A percentile compares a stretch with the other conserved stretches of the same genome.
phyloP scores from a whole-genome alignment of 2,797 vertebrate species.

The Oophaga sylvatica region DNA sequence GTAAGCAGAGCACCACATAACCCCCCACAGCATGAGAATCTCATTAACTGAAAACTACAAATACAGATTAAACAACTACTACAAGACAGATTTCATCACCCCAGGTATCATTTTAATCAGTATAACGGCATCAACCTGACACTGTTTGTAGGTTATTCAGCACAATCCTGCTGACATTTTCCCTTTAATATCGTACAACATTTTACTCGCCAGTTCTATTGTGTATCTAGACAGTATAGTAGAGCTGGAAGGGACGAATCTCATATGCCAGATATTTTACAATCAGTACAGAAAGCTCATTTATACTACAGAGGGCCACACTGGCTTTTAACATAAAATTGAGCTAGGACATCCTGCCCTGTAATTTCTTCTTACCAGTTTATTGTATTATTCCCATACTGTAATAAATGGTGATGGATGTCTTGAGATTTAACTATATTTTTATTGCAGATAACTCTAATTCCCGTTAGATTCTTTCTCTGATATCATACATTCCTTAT shows the following conservation, averaged over 20 bases:
- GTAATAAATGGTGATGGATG: constrained; percentile 50
- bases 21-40: too few species aligned
- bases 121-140: too few species aligned
- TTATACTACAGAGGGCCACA: background rate
- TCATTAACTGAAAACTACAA: too few species aligned
- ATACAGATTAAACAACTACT: too few species aligned
- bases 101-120: too few species aligned
- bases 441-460: constrained; percentile 37
- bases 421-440: constrained; percentile 40
- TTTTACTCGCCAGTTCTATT: background rate
- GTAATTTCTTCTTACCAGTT: constrained; percentile 30
- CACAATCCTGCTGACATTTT: too few species aligned
- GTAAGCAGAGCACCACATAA: too few species aligned
- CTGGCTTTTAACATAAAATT: background rate
- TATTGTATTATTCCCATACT: constrained; percentile 53
- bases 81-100: too few species aligned
- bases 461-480: constrained; percentile 48
- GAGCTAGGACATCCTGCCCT: constrained; percentile 15
- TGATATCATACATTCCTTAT: constrained; percentile 56
- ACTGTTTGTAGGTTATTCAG: too few species aligned
- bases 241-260: background rate
- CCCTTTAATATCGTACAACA: background rate
- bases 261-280: background rate
- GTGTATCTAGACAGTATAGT: background rate
- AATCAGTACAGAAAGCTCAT: background rate